Evolutionary conservation across 2,113 vertebrate genomes (phyloP), one percentile per base, ranked within the genome.

Genomic region (Albula glossodonta): DNA sequence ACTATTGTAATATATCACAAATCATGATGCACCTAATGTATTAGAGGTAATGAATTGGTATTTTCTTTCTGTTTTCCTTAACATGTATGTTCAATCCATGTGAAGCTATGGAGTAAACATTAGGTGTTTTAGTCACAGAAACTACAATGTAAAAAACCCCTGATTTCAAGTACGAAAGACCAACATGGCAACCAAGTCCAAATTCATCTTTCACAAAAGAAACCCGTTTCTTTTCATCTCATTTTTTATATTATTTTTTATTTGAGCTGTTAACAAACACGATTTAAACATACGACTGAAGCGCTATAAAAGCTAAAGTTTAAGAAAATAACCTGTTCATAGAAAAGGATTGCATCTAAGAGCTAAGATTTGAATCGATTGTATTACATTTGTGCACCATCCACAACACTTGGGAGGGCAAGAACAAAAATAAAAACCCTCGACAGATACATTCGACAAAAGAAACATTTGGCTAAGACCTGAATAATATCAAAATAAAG

Each of bases 261-360:
- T 97, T 98, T 96, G 95, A 97, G 97, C 97, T 97, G 96, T 96
- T 97, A 97, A 96, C 97, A 96, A 96, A 97, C 96, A 97, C 96
- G 96, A 95, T 97, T 93, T 94, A 98, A 96, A 97, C 97, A 96
- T 96, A 96, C 97, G 95, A 96, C 96, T 15, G 95, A 96, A 97
- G 96, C 96, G 95, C 95, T 96, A 95, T 92, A 89, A 97, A 97
- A 96, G 95, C 96, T 96, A 97, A 96, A 93, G 94, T 95, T 96
- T 97, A 97, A 94, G 96, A 96, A 96, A 96, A 95, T 96, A 96
- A 95, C 63, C 63, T 95, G 94, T 95, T 94, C 93, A 94, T 96
- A 96, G 95, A 96, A 96, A 96, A 96, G 96, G 96, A 97, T 97
- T 97, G 97, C 96, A 97, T 96, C 96, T 96, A 96, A 95, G 94